A percentile compares a stretch with the other conserved stretches of the same genome.
Conservation (phyloP, 2,113 vertebrate genomes). For the Saimiri boliviensis region DNA sequence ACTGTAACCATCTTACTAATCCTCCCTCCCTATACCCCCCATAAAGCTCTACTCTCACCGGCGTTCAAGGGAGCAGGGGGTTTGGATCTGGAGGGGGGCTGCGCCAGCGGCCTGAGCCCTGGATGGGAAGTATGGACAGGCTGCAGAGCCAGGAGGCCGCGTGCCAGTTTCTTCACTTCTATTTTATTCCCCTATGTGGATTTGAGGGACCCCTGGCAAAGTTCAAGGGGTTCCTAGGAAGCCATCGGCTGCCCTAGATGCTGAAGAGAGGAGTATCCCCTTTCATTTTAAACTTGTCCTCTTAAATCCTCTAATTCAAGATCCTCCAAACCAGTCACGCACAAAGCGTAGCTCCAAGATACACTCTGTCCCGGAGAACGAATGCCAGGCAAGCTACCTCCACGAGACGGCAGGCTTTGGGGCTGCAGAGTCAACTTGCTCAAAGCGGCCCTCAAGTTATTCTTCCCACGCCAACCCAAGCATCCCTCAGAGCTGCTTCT, state of each 20-base stretch:
- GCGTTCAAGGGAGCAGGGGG: background rate
- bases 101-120: no score
- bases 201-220: background rate
- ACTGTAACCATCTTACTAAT: background rate
- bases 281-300: background rate
- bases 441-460: background rate
- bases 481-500: fast-evolving
- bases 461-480: background rate
- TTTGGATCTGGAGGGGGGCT: background rate
- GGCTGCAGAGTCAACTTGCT: background rate
- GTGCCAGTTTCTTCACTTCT: background rate
- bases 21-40: no score
- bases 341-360: background rate
- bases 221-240: background rate
- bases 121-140: fast-evolving
- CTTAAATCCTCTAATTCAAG: background rate
- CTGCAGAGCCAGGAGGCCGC: background rate
- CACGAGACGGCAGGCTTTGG: fast-evolving
- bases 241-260: background rate
- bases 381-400: background rate
- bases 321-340: background rate
- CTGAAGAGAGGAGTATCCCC: background rate
- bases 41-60: background rate
- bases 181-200: background rate
- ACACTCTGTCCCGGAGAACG: background rate